phyloP scores from a whole-genome alignment of 1,140 invertebrate species.

The Drosophila lini region DNA sequence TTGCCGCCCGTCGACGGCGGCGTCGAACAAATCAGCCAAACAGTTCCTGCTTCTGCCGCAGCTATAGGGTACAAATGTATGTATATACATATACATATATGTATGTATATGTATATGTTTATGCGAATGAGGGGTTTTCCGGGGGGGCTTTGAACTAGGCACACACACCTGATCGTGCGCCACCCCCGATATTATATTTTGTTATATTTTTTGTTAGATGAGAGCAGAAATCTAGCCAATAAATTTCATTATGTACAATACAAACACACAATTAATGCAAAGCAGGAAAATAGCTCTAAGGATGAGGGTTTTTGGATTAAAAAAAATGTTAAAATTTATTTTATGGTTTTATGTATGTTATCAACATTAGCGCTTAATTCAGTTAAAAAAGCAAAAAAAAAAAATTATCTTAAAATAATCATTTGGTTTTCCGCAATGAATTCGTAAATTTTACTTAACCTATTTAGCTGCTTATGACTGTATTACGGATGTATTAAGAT shows the following conservation, averaged over 20 bases:
- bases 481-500: slow-evolving; percentile 49
- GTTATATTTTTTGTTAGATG: slow-evolving; percentile 7
- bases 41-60: slow-evolving; percentile 76
- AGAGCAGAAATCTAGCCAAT: slow-evolving; percentile 28
- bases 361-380: neutral
- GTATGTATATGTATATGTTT: slow-evolving; percentile 2
- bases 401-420: neutral
- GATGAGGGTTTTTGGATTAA: neutral
- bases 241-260: slow-evolving; percentile 26
- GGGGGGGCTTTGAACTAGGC: slow-evolving; percentile 27
- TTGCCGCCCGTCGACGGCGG: slow-evolving; percentile 26
- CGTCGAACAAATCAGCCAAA: slow-evolving; percentile 68
- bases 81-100: no score
- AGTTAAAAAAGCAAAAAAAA: neutral
- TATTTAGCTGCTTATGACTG: slow-evolving; percentile 19
- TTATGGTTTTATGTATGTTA: neutral
- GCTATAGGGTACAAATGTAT: neutral
- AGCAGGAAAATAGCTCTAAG: neutral
- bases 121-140: slow-evolving; percentile 6
- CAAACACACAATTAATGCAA: neutral
- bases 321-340: neutral
- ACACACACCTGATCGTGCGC: slow-evolving; percentile 55
- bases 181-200: slow-evolving; percentile 27
- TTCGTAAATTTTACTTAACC: neutral
- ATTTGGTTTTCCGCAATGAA: neutral